Evolutionary conservation across 37 sponge, comb jelly and placozoan genomes (phyloP).

Genomic region (Spongia lamella): DNA sequence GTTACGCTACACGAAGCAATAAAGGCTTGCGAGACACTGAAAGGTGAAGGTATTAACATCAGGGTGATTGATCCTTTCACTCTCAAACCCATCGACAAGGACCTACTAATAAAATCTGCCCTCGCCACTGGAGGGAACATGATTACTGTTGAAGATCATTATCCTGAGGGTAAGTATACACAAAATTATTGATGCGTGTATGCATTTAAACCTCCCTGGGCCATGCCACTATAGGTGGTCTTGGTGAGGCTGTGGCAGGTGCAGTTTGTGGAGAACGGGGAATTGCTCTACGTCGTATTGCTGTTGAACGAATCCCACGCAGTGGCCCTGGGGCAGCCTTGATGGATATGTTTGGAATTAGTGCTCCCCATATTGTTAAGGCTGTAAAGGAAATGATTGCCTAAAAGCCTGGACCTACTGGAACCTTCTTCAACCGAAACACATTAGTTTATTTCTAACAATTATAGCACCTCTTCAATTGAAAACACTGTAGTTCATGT

Average conservation of each 20-base stretch:
- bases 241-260: conserved; percentile 96
- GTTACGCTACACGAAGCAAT: conserved; percentile 91
- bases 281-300: conserved; percentile 69
- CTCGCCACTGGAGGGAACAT: conserved; percentile 84
- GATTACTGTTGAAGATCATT: conserved; percentile 97
- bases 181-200: neutral
- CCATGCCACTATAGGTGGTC: conserved; percentile 92
- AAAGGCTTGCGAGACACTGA: conserved; percentile 65
- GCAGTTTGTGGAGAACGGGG: conserved; percentile 71
- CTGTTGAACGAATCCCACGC: conserved; percentile 86
- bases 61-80: conserved; percentile 95
- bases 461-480: no score
- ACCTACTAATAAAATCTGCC: conserved; percentile 68
- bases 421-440: no score
- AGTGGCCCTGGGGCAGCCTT: conserved; percentile 84
- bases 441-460: no score
- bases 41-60: conserved; percentile 82
- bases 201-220: neutral
- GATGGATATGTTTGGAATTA: conserved; percentile 83
- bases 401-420: conserved; percentile 1
- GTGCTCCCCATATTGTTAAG: conserved; percentile 57
- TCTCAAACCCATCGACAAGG: conserved; percentile 89
- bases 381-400: conserved; percentile 77
- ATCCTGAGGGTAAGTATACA: conserved; percentile 69
- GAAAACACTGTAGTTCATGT: no score